Conservation (phyloP, 2,888 invertebrate species). For the Temnothorax ravouxi region DNA sequence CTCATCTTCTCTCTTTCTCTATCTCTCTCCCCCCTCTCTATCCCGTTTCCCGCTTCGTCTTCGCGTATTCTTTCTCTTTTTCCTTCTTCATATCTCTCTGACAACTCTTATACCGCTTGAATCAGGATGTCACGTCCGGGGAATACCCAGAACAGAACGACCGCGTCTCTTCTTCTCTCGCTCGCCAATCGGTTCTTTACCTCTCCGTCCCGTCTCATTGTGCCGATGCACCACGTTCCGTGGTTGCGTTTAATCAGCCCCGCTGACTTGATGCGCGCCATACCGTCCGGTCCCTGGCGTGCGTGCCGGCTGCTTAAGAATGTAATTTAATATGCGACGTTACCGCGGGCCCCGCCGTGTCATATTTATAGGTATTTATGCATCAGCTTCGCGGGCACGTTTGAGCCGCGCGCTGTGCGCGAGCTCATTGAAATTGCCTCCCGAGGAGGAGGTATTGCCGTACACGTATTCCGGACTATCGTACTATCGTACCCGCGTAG, state of each 20-base stretch:
- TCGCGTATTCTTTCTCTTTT: slow-evolving; percentile 12
- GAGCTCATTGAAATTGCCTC: slow-evolving; percentile 76
- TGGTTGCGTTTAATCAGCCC: slow-evolving; percentile 73
- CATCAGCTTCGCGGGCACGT: slow-evolving; percentile 75
- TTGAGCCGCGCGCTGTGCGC: slow-evolving; percentile 64
- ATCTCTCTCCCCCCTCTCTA: slow-evolving; percentile 55
- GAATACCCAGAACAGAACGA: slow-evolving; percentile 62
- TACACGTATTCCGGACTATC: slow-evolving; percentile 19
- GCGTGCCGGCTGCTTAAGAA: slow-evolving; percentile 79
- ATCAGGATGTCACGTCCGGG: slow-evolving; percentile 52
- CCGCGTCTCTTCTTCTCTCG: slow-evolving; percentile 12
- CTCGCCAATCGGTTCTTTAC: neutral
- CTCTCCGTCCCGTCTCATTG: slow-evolving; percentile 55
- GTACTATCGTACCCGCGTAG: slow-evolving; percentile 34
- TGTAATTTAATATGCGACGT: slow-evolving; percentile 84
- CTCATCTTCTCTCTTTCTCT: slow-evolving; percentile 56
- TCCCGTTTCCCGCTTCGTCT: slow-evolving; percentile 10
- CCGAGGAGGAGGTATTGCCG: slow-evolving; percentile 49
- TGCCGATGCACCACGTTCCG: slow-evolving; percentile 49
- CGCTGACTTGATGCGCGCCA: slow-evolving; percentile 73
- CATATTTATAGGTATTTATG: slow-evolving; percentile 83
- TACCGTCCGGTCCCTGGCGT: slow-evolving; percentile 61
- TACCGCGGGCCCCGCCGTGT: slow-evolving; percentile 77
- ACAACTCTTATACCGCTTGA: slow-evolving; percentile 41
- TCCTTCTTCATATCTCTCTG: slow-evolving; percentile 21